Evolutionary conservation across 2,888 invertebrate species (phyloP).

Genomic region (Orthosia cruda): DNA sequence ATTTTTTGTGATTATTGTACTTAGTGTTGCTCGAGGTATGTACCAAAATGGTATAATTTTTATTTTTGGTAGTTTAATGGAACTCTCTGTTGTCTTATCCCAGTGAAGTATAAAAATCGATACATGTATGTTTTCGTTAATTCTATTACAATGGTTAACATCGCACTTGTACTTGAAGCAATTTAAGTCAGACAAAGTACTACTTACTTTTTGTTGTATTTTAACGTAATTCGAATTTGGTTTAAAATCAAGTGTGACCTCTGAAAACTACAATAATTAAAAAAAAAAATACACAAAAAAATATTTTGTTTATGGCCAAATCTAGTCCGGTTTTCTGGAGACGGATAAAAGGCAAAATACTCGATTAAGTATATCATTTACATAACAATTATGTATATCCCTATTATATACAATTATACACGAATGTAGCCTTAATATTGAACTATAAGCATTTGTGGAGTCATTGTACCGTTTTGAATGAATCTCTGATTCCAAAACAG

Average conservation of each 20-base stretch:
- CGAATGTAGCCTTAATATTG: too few relatives aligned
- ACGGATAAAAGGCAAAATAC: background rate
- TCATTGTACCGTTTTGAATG: too few relatives aligned
- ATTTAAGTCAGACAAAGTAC: background rate
- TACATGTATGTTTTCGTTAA: background rate
- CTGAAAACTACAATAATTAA: background rate
- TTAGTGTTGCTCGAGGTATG: slow-evolving; percentile 78
- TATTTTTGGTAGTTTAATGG: slow-evolving; percentile 36
- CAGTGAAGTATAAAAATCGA: background rate
- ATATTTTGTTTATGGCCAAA: background rate
- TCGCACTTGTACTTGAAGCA: background rate
- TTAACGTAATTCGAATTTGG: background rate
- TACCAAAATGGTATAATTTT: slow-evolving; percentile 59
- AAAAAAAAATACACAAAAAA: too few relatives aligned
- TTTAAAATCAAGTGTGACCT: background rate
- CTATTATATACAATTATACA: too few relatives aligned
- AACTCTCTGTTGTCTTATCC: slow-evolving; percentile 22
- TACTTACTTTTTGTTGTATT: too few relatives aligned
- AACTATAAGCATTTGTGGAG: too few relatives aligned
- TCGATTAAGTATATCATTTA: too few relatives aligned
- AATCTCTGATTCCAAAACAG: too few relatives aligned
- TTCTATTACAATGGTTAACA: background rate
- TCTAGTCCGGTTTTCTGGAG: slow-evolving; percentile 15
- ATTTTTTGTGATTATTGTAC: slow-evolving; percentile 88
- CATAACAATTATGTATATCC: too few relatives aligned